Base-by-base conservation (phyloP, 2,113 vertebrate genomes). In the Crotalus tigris region DNA sequence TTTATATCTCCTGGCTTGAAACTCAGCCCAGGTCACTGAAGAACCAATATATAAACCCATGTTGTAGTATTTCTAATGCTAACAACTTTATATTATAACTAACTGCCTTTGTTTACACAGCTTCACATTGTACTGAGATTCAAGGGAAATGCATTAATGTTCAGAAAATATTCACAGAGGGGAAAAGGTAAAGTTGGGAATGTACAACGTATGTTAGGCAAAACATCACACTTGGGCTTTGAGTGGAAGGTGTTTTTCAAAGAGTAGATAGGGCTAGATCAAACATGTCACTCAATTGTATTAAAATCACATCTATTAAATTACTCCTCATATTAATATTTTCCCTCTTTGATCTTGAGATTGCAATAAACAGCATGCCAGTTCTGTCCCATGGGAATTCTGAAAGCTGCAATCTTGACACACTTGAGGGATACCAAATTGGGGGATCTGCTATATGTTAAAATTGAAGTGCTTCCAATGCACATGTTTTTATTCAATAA, bases 11-110 rank as follows among this genome's bases (percentile, higher is more conserved):
- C 61, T 89, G 91, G 95, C 46, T 59, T 93, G 75, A 81, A 39
- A 39, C 17, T 21, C 33, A 81, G 17, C 75, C 3, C 75, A 81
- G 75, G 21, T 81, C 39, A 39, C n/a, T 0, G 17, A 86, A 89
- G 87, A 94, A 85, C 39, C 54, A 93, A 87, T 58, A 91, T 88
- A 94, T 85, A 85, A 95, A 95, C 91, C 8, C 87, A n/a, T 1
- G 5, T 8, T 94, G 59, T 44, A 44, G 3, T 39, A 81, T 81
- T 81, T 81, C 17, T 19, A 81, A 81, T 81, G n/a, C 33, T 44
- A 81, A 44, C 19, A 81, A 81, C 75, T 81, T 21, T 81, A 81
- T 81, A 81, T 81, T 39, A 21, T 39, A 39, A 81, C 5, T 6
- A 39, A 81, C 3, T 7, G 7, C 2, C 75, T 44, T 81, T 33